Conservation (phyloP, 64 coral and sea anemone genomes). For the Porites lutea region DNA sequence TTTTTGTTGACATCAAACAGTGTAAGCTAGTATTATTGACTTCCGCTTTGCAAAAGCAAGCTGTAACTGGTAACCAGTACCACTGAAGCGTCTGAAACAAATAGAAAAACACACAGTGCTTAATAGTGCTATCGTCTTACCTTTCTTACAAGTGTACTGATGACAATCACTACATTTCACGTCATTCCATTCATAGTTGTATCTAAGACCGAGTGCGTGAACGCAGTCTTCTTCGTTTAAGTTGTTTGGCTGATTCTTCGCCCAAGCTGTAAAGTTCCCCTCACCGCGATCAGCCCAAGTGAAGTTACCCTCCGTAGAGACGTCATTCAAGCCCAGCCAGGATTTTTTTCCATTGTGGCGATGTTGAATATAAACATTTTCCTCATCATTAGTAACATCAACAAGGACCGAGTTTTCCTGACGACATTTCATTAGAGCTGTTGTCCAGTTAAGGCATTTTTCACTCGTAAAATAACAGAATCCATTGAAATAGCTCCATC, state of each 20-base stretch:
- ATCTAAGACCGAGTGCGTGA: neutral
- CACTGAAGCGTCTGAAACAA: too few species aligned
- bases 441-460: neutral
- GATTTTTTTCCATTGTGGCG: constrained; percentile 1
- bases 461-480: constrained; percentile 14
- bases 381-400: neutral
- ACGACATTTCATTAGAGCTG: neutral
- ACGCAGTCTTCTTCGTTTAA: neutral
- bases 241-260: neutral
- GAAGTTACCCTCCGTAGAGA: neutral
- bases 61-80: too few species aligned
- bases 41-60: too few species aligned
- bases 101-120: too few species aligned
- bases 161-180: neutral
- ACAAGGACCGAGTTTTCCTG: neutral
- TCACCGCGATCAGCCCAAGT: neutral
- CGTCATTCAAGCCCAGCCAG: neutral
- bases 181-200: constrained; percentile 18
- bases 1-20: too few species aligned
- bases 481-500: constrained; percentile 8
- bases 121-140: neutral
- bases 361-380: neutral
- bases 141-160: neutral
- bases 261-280: constrained; percentile 5
- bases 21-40: too few species aligned